phyloP scores from a whole-genome alignment of 1,140 invertebrate genomes.

The Planococcus citri region DNA sequence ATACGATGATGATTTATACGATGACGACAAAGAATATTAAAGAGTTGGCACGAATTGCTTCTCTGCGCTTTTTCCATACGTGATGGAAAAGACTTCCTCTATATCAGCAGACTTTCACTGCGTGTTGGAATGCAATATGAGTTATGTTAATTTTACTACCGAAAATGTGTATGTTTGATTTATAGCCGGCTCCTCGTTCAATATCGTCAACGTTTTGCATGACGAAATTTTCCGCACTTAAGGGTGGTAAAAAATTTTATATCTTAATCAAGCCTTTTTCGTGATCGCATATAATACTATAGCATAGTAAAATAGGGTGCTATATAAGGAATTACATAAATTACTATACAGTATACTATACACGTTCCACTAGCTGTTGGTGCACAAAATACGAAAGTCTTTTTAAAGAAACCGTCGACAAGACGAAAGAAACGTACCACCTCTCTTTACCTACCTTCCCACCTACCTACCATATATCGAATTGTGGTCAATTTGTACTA shows the following conservation, averaged over 20 bases:
- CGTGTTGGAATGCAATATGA: conserved; percentile 12
- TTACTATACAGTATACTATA: too few relatives aligned
- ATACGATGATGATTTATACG: conserved; percentile 9
- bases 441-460: too few relatives aligned
- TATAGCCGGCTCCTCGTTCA: neutral
- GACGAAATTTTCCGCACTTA: too few relatives aligned
- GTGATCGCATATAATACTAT: too few relatives aligned
- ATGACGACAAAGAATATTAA: conserved; percentile 2
- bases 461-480: too few relatives aligned
- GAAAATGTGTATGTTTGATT: conserved; percentile 14
- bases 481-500: neutral
- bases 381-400: too few relatives aligned
- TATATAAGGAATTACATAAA: neutral
- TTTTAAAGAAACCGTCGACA: too few relatives aligned
- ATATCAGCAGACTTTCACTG: neutral
- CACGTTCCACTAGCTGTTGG: too few relatives aligned
- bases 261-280: neutral
- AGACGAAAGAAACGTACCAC: too few relatives aligned
- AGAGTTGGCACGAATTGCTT: neutral
- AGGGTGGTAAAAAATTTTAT: neutral
- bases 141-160: conserved; percentile 4
- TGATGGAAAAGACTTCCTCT: conserved; percentile 5
- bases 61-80: conserved; percentile 13
- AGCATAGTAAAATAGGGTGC: too few relatives aligned
- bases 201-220: neutral